Evolutionary conservation across 2,113 vertebrate species (phyloP).

Genomic region (Prionailurus bengalensis): DNA sequence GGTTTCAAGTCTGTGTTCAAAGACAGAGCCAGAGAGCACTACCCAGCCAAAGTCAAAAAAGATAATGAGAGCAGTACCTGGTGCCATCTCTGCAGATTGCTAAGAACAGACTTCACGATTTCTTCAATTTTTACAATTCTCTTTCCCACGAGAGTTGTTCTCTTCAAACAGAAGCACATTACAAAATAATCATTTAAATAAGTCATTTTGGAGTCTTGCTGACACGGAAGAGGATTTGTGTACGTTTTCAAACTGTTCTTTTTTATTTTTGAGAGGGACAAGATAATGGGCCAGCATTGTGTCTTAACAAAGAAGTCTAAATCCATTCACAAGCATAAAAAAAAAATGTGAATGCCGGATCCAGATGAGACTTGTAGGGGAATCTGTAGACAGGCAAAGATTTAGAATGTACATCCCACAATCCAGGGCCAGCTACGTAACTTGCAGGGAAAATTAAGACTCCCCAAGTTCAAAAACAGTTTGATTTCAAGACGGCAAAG

Average conservation of each 20-base stretch:
- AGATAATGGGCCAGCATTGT: slow-evolving; percentile 47
- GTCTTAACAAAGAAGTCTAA: slow-evolving; percentile 70
- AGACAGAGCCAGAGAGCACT: background rate
- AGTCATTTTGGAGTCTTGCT: slow-evolving; percentile 64
- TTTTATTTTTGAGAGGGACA: slow-evolving; percentile 59
- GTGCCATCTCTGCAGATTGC: background rate
- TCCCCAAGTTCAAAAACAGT: background rate
- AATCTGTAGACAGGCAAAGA: background rate
- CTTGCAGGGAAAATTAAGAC: slow-evolving; percentile 7
- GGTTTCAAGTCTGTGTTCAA: background rate
- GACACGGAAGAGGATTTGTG: slow-evolving; percentile 68
- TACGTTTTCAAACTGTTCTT: slow-evolving; percentile 72
- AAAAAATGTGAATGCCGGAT: slow-evolving; percentile 15
- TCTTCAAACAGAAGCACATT: slow-evolving; percentile 61
- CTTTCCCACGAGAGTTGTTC: slow-evolving; percentile 39
- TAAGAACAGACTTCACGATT: slow-evolving; percentile 45
- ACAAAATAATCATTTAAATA: slow-evolving; percentile 71
- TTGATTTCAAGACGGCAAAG: slow-evolving; percentile 36
- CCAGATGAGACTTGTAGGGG: slow-evolving; percentile 33
- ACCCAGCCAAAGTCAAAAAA: background rate
- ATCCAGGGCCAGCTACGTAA: background rate
- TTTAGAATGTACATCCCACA: background rate
- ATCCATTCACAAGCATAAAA: slow-evolving; percentile 43
- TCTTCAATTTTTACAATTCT: slow-evolving; percentile 60
- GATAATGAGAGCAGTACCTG: background rate